Percentiles rank a stretch among this genome's conserved stretches.
These are phyloP conservation scores for Drosophila acutilabella DNA, from an alignment of 2,888 invertebrate genomes.

Conservation along the genomic window DNA sequence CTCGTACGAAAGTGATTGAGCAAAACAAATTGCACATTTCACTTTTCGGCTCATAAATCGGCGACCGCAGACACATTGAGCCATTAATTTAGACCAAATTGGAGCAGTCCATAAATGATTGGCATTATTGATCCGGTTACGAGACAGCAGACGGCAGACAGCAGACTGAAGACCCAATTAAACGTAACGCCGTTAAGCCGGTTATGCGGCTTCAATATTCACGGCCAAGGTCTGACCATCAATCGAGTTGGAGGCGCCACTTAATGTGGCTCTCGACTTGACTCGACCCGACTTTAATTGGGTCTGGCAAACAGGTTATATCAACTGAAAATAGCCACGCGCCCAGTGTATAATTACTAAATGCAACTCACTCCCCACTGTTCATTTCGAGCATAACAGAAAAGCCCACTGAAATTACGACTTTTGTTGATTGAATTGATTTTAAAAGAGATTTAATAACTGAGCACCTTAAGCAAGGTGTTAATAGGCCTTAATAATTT, in stretches of 20 bases:
- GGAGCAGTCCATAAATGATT: slow-evolving; percentile 46
- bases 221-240: slow-evolving; percentile 55
- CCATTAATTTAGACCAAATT: slow-evolving; percentile 45
- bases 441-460: neutral
- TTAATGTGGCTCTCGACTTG: slow-evolving; percentile 1
- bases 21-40: slow-evolving; percentile 54
- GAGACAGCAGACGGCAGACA: slow-evolving; percentile 13
- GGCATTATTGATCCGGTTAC: slow-evolving; percentile 64
- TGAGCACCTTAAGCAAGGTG: neutral
- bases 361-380: neutral
- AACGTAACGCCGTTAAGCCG: slow-evolving; percentile 22
- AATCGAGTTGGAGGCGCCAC: slow-evolving; percentile 9
- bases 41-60: slow-evolving; percentile 66
- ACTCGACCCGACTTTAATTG: neutral
- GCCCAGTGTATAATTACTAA: slow-evolving; percentile 6
- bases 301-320: slow-evolving; percentile 21
- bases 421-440: slow-evolving; percentile 1
- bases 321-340: slow-evolving; percentile 10
- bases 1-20: slow-evolving; percentile 2
- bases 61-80: slow-evolving; percentile 36
- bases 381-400: neutral
- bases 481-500: neutral
- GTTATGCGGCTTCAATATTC: slow-evolving; percentile 44
- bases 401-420: slow-evolving; percentile 2
- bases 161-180: slow-evolving; percentile 21